Evolutionary conservation across 1,140 invertebrate genomes (phyloP), one percentile per base, ranked within the genome.

Genomic region (Lamellibrachia luymesi): DNA sequence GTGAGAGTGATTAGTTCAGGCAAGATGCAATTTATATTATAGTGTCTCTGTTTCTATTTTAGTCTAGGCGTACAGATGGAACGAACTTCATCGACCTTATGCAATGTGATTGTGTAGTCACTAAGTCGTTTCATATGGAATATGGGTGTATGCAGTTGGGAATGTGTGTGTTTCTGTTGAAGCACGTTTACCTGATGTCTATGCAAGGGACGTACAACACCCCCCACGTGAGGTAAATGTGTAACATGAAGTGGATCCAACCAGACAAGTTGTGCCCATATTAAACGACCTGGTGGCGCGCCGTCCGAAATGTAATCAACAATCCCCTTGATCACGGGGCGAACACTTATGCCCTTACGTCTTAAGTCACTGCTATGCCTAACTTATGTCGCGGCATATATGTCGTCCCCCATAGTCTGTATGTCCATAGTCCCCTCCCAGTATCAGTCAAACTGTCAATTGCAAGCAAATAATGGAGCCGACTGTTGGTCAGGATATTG

Each of bases 31-130:
- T 80, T 6, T 80, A 80, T 80, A 80, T 80, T 6, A 22, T 80
- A 80, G 64, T 80, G 64, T 80, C 25, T 80, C 64, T 80, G 64
- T 80, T 80, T 80, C 64, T 80, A 80, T 80, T 80, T 80, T 80
- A 80, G 64, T 80, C 13, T 80, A 38, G 38, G 38, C 38, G 38
- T 38, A 80, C 64, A 2, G 64, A 80, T 80, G 64, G 1, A 80
- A 80, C 64, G 25, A 8, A 80, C 64, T 80, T 80, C 13, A 22
- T 80, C 64, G 13, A 38, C 6, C 13, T 80, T 80, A 22, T 22
- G 64, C 13, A 80, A 22, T 7, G 52, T 2, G 17, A 22, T 80
- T 80, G 64, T 80, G 64, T 80, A 22, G 25, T 80, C 13, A 80
- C 25, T 80, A 80, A 80, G 64, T 80, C 64, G 38, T 38, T 38